Conservation (phyloP, 2,113 vertebrate species). For the Colaptes auratus region DNA sequence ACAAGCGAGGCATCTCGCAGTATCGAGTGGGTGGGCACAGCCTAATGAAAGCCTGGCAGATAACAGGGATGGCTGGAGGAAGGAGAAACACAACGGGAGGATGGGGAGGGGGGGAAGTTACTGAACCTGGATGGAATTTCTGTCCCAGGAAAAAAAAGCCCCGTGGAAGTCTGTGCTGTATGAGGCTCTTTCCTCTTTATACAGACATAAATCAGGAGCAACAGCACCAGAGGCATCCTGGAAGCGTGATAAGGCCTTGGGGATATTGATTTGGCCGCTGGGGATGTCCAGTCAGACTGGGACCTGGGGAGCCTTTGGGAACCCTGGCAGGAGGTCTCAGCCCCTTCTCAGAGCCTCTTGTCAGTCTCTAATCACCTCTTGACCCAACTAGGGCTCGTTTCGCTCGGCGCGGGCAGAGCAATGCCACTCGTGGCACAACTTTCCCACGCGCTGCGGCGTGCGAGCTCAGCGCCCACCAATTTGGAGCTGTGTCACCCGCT, state of each 20-base stretch:
- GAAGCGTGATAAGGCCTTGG: not conserved
- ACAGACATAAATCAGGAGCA: not conserved
- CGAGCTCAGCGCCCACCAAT: not conserved
- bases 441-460: not conserved
- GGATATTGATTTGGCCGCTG: not conserved
- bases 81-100: not conserved
- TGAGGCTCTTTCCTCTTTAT: not conserved
- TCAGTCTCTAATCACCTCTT: not conserved
- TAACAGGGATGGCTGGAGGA: not conserved
- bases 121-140: not conserved
- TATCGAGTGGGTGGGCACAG: not conserved
- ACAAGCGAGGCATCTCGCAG: not conserved
- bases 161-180: accelerated
- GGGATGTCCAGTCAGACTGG: not conserved
- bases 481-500: not conserved
- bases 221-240: not conserved
- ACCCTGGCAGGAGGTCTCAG: not conserved
- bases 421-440: not conserved
- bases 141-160: not conserved
- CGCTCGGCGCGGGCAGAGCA: not conserved
- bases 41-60: not conserved
- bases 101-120: accelerated
- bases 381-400: not conserved
- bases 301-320: not conserved
- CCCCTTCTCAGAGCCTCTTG: not conserved